Conservation (phyloP, 2,888 invertebrate genomes). For the Spisula subtruncata region DNA sequence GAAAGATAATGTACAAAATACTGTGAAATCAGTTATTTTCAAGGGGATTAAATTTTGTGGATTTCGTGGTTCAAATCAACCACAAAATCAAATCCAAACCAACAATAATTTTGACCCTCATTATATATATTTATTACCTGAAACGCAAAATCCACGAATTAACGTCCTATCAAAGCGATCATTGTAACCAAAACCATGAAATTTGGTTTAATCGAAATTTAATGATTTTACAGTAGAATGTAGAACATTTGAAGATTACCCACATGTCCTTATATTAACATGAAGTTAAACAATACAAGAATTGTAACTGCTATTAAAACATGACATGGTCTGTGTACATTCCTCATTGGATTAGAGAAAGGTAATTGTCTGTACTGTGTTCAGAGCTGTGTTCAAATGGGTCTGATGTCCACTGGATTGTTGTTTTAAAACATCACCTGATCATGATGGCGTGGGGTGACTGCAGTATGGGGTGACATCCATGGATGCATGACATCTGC, state of each 20-base stretch:
- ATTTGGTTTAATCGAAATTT: too few relatives aligned
- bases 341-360: slow-evolving; percentile 9
- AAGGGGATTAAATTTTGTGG: too few relatives aligned
- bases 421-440: slow-evolving; percentile 23
- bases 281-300: background rate
- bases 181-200: too few relatives aligned
- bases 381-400: background rate
- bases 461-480: background rate
- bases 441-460: slow-evolving; percentile 7
- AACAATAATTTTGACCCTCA: too few relatives aligned
- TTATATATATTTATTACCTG: too few relatives aligned
- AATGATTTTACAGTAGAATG: too few relatives aligned
- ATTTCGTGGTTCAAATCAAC: too few relatives aligned
- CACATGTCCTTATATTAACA: slow-evolving; percentile 16
- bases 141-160: too few relatives aligned
- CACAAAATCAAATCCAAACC: too few relatives aligned
- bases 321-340: background rate
- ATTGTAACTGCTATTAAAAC: slow-evolving; percentile 17
- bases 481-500: background rate
- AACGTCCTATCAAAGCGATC: too few relatives aligned
- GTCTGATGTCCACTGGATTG: background rate
- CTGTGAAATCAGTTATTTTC: too few relatives aligned
- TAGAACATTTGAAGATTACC: slow-evolving; percentile 23
- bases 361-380: background rate
- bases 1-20: slow-evolving; percentile 36